Evolutionary conservation across 64 coral and sea anemone species (phyloP).

Genomic region (Montipora capricornis): DNA sequence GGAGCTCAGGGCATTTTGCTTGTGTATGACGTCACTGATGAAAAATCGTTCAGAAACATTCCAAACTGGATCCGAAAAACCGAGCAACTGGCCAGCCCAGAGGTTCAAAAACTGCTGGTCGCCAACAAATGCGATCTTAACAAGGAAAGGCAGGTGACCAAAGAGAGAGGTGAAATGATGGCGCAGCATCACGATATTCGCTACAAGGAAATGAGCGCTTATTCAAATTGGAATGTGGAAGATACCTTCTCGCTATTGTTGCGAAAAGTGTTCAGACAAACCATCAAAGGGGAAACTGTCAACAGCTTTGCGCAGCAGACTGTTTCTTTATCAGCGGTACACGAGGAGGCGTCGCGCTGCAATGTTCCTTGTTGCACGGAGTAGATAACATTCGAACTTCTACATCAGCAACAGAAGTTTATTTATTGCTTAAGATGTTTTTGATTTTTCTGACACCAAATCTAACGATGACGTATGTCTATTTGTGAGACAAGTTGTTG

Average conservation of each 20-base stretch:
- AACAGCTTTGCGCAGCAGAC: background rate
- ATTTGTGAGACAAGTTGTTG: too few relatives aligned
- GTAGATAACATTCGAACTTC: too few relatives aligned
- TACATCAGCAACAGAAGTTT: too few relatives aligned
- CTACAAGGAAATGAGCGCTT: conserved; percentile 4
- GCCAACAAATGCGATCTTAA: conserved; percentile 16
- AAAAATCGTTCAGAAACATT: conserved; percentile 30
- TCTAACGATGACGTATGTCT: too few relatives aligned
- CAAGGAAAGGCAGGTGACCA: background rate
- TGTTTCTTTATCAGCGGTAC: background rate
- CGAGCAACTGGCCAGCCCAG: conserved; percentile 2
- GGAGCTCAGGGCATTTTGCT: conserved; percentile 16
- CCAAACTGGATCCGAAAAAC: conserved; percentile 18
- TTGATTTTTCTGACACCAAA: too few relatives aligned
- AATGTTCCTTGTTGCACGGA: background rate
- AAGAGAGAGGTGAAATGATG: background rate
- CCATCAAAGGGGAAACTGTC: background rate
- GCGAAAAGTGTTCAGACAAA: background rate
- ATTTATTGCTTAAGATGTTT: too few relatives aligned
- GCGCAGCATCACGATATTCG: background rate
- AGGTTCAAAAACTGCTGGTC: background rate
- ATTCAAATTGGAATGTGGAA: conserved; percentile 6
- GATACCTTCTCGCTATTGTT: background rate
- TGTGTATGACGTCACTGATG: conserved; percentile 19
- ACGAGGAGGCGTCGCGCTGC: background rate